A percentile compares a stretch with the other conserved stretches of the same genome.
These are phyloP conservation scores for Ormyrus thymus DNA, from an alignment of 2,888 invertebrate species.

Conservation along the genomic window DNA sequence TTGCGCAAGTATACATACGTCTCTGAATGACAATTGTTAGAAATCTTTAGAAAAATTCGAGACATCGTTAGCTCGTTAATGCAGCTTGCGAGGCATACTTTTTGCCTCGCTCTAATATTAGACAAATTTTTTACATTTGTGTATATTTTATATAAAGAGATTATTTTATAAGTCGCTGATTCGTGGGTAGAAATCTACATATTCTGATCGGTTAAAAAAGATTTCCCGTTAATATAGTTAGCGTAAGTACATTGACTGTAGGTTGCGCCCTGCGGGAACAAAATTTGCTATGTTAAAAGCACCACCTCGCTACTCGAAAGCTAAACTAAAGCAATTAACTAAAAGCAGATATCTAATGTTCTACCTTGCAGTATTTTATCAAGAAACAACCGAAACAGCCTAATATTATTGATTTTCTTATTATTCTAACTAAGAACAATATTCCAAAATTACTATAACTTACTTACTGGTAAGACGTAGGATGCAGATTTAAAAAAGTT, in stretches of 20 bases:
- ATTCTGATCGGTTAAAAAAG: slow-evolving; percentile 4
- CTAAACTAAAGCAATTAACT: not conserved
- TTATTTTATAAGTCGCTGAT: not conserved
- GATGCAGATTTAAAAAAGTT: no score
- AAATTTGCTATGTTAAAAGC: not conserved
- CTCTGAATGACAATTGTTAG: slow-evolving; percentile 7
- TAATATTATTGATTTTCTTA: no score
- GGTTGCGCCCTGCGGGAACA: not conserved
- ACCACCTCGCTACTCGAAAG: not conserved
- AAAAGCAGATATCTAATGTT: no score
- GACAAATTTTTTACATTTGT: slow-evolving; percentile 6
- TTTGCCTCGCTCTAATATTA: not conserved
- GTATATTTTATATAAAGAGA: not conserved
- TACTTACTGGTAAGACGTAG: no score
- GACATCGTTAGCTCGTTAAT: not conserved
- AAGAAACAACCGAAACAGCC: no score
- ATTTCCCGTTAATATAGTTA: not conserved
- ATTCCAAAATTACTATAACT: no score
- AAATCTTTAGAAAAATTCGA: slow-evolving; percentile 40
- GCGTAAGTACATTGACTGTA: slow-evolving; percentile 26
- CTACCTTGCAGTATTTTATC: no score
- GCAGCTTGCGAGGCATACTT: not conserved
- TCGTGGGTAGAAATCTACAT: slow-evolving; percentile 20
- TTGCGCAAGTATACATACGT: slow-evolving; percentile 1
- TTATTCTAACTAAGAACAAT: no score